Conservation (phyloP, 2,888 invertebrate species). For the Thereva nobilitata region DNA sequence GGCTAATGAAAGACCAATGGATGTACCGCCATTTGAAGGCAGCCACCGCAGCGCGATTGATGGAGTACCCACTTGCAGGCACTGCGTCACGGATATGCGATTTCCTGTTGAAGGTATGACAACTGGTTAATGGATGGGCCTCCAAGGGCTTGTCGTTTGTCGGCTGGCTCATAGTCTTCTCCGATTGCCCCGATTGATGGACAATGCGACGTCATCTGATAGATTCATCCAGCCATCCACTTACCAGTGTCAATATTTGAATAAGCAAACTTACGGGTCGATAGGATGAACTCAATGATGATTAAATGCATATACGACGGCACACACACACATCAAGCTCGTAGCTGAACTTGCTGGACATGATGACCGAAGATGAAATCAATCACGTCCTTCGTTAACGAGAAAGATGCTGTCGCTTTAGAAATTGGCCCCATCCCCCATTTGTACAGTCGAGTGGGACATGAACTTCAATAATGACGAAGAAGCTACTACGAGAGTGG, state of each 20-base stretch:
- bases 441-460: constrained; percentile 9
- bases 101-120: constrained; percentile 24
- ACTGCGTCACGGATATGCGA: constrained; percentile 25
- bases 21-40: constrained; percentile 7
- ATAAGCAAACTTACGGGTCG: constrained; percentile 36
- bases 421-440: constrained; percentile 9
- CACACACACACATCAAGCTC: constrained; percentile 4
- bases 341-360: constrained; percentile 11
- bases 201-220: constrained; percentile 34
- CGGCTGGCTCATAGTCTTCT: constrained; percentile 16
- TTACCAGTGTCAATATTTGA: constrained; percentile 42
- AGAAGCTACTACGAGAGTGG: constrained; percentile 8
- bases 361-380: constrained; percentile 20
- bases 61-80: constrained; percentile 21
- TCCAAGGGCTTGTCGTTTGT: constrained; percentile 29
- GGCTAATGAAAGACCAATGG: constrained; percentile 1
- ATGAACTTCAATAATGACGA: constrained; percentile 6
- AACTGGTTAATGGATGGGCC: background rate
- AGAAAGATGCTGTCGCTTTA: constrained; percentile 28
- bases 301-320: constrained; percentile 26
- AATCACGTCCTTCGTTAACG: constrained; percentile 22
- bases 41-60: background rate
- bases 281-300: constrained; percentile 33
- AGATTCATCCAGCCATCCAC: constrained; percentile 41
- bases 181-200: constrained; percentile 28